Evolutionary conservation across 1,140 invertebrate genomes (phyloP), one percentile per base, ranked within the genome.

Genomic region (Cotesia chilonis): DNA sequence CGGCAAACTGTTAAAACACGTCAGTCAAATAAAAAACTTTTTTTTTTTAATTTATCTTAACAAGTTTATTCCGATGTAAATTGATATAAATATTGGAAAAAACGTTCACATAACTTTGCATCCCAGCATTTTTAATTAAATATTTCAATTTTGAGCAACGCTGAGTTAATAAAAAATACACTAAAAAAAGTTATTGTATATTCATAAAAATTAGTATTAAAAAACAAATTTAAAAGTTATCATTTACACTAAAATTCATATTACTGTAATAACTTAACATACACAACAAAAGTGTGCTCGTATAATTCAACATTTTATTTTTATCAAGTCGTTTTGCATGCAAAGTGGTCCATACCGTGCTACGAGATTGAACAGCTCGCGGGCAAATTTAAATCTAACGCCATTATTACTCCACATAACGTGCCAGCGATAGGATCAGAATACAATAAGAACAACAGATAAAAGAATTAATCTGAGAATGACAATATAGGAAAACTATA

Each of bases 271-370:
- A 59, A 59, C 28, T 59, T 28, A 59, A 59, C 12, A 12, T 54
- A 68, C 66, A 54, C 17, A 68, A 28, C 51, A 36, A 55, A 54
- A 51, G 14, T 51, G 17, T 28, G 35, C 54, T 7, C 28, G 17
- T 28, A 54, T 68, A 41, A 68, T 20, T 54, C 54, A 55, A 28
- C 6, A 36, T 35, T 55, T 20, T 68, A 55, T 68, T 68, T 68
- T 68, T 68, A 68, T 55, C 20, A 52, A 54, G 51, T 55, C 51
- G 51, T 51, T 68, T 68, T 68, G 41, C 66, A 68, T 68, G 51
- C 36, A 68, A 68, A 68, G 47, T 68, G 66, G 66, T 38, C 66
- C 66, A 68, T 68, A 68, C 54, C 66, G 66, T 51, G 14, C 20
- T 20, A 35, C 14, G 52, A 68, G 28, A 68, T 66, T 68, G 66